Evolutionary conservation across 2,888 invertebrate species (phyloP).

Genomic region (Himalopsyche anomala): DNA sequence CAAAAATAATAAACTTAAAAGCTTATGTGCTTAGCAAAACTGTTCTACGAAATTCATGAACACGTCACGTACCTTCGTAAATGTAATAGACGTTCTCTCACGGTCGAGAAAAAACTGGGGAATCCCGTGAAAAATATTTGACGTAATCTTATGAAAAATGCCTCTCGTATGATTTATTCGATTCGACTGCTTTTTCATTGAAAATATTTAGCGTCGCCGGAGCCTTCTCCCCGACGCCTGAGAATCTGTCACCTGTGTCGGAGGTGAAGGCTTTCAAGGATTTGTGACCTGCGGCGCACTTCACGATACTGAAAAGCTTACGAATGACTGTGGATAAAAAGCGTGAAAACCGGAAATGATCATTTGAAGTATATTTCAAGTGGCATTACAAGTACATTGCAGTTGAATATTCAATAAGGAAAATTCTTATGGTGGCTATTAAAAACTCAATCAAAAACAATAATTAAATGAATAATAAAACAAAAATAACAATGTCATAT

Average conservation of each 20-base stretch:
- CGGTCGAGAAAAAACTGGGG: constrained; percentile 17
- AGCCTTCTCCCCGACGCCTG: constrained; percentile 31
- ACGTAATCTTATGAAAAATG: constrained; percentile 41
- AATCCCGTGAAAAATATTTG: constrained; percentile 27
- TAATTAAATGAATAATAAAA: no score
- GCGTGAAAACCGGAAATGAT: not conserved
- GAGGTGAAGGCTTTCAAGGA: constrained; percentile 13
- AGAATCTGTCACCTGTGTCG: constrained; percentile 23
- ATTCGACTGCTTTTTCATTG: constrained; percentile 31
- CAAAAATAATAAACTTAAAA: not conserved
- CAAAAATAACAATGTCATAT: no score
- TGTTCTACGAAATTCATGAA: constrained; percentile 1
- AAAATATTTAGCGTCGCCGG: constrained; percentile 21
- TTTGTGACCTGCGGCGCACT: constrained; percentile 38
- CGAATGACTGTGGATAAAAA: constrained; percentile 4
- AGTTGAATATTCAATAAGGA: no score
- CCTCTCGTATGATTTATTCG: constrained; percentile 34
- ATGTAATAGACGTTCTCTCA: constrained; percentile 29
- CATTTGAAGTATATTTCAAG: constrained; percentile 1
- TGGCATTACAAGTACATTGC: not conserved
- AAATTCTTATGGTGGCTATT: no score
- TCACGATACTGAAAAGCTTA: constrained; percentile 15
- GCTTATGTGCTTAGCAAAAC: not conserved
- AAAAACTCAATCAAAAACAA: no score
- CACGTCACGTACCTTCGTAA: constrained; percentile 28